Base-by-base conservation (phyloP, 2,113 vertebrate genomes). In the Periophthalmodon schlosseri region DNA sequence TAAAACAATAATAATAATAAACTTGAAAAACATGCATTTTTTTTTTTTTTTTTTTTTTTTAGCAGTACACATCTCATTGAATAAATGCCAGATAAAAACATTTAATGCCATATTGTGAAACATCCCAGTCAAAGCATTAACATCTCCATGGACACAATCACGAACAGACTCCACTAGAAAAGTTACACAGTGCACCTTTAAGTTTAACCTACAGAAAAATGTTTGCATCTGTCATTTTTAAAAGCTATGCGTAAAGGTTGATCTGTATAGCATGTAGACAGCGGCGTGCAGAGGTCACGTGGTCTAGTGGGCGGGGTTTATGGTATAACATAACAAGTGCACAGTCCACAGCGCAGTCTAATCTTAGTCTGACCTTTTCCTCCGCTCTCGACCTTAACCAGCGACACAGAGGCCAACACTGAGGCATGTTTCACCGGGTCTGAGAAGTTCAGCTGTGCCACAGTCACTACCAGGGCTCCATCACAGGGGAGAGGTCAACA, bases 291-390 rank as follows among this genome's bases (percentile, higher is more conserved):
- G 28, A 15, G 24, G 16, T 63, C 60, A 63, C 9, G 15, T 63
- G 60, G 23, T 63, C 15, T 15, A 2, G 33, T 11, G 14, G 23
- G 28, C 20, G 67, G 56, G 46, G 75, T 84, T 78, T 77, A 84
- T 75, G 78, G 76, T 52, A 72, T 65, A 75, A 75, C 54, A 34
- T 46, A 61, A 78, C 13, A 63, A 58, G 24, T 28, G 24, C 23
- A 13, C 66, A 65, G 76, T 69, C 18, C 34, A 68, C 57, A 56
- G 57, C 72, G 0, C 67, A 7, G 3, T 90, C 87, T 92, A 91
- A 88, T 79, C 77, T 89, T 91, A 92, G 83, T 72, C 70, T 79
- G 90, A 91, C 87, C 86, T 92, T 93, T 91, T 81, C 75, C 75
- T 91, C 86, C 86, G 83, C 82, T 87, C 81, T 78, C 71, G 89